These are phyloP conservation scores for Drepana arcuata DNA, from an alignment of 1,140 invertebrate species.

Conservation along the genomic window DNA sequence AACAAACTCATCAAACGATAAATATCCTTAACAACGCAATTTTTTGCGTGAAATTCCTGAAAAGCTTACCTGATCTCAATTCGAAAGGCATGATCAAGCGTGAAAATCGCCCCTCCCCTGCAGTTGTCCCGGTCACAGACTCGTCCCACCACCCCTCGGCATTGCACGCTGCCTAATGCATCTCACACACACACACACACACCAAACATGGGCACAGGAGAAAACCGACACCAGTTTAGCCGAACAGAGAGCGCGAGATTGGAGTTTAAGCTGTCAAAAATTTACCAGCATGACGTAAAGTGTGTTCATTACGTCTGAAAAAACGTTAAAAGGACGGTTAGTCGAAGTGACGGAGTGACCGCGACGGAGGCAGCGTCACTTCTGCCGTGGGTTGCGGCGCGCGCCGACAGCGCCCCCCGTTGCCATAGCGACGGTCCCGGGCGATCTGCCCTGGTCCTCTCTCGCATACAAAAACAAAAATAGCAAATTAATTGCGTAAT, in stretches of 20 bases:
- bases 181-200: slow-evolving; percentile 34
- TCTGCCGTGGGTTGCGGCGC: slow-evolving; percentile 55
- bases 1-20: too few relatives aligned
- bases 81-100: slow-evolving; percentile 61
- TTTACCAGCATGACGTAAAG: slow-evolving; percentile 37
- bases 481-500: slow-evolving; percentile 68
- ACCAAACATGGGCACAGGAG: slow-evolving; percentile 13
- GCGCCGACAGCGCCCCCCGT: slow-evolving; percentile 55
- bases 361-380: slow-evolving; percentile 37
- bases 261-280: slow-evolving; percentile 30
- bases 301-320: slow-evolving; percentile 36
- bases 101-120: slow-evolving; percentile 49
- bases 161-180: slow-evolving; percentile 35
- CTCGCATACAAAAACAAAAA: slow-evolving; percentile 62
- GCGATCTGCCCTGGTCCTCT: slow-evolving; percentile 51
- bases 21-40: background rate
- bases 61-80: slow-evolving; percentile 60
- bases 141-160: slow-evolving; percentile 29
- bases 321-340: slow-evolving; percentile 24
- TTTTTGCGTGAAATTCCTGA: slow-evolving; percentile 14
- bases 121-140: slow-evolving; percentile 35
- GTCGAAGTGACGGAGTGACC: slow-evolving; percentile 36
- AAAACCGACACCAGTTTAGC: slow-evolving; percentile 19
- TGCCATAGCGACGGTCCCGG: slow-evolving; percentile 49
- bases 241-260: slow-evolving; percentile 13